Percentiles rank a stretch among this genome's conserved stretches.
Conservation (phyloP, 1,140 invertebrate genomes). For the Chironomus tepperi region DNA sequence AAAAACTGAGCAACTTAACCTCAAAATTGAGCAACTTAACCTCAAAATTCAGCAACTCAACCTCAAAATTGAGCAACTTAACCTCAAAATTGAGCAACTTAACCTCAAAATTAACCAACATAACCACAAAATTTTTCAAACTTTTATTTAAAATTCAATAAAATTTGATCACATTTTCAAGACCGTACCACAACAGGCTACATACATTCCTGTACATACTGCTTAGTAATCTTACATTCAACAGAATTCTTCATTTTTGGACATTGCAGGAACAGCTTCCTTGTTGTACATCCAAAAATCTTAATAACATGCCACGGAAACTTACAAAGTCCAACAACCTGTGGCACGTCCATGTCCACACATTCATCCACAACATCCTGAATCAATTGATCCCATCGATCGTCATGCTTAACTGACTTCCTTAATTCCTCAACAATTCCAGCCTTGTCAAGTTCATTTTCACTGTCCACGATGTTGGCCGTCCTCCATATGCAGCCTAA, state of each 20-base stretch:
- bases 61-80: too few relatives aligned
- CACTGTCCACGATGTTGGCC: neutral
- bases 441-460: neutral
- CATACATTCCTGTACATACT: neutral
- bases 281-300: neutral
- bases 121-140: too few relatives aligned
- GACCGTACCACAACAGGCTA: neutral
- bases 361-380: neutral
- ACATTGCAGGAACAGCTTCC: neutral
- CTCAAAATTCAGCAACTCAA: too few relatives aligned
- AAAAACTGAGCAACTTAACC: too few relatives aligned
- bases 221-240: constrained; percentile 9
- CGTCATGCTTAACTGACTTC: neutral
- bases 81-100: too few relatives aligned
- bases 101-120: too few relatives aligned
- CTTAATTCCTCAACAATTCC: neutral
- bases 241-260: neutral
- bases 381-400: neutral
- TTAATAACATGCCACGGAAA: neutral
- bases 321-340: neutral
- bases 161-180: too few relatives aligned
- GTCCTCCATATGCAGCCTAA: neutral
- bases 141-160: too few relatives aligned
- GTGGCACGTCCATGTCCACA: neutral
- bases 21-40: too few relatives aligned